A percentile compares a stretch with the other conserved stretches of the same genome.
phyloP scores from a whole-genome alignment of 2,797 vertebrate genomes.

The Sebastes hubbsi region DNA sequence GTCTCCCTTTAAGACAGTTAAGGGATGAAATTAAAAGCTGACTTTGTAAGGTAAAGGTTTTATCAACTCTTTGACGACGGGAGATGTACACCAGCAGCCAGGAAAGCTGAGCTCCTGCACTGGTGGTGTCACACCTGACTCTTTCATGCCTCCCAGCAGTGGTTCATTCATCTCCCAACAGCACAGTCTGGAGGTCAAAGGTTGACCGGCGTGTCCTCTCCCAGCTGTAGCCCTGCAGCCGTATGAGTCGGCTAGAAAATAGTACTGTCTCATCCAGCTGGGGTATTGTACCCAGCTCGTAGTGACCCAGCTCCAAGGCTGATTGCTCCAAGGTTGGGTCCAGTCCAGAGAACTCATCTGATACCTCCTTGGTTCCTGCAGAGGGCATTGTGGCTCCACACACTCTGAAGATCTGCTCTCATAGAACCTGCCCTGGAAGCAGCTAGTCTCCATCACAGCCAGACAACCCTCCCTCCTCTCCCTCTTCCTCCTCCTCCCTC shows the following conservation, averaged over 20 bases:
- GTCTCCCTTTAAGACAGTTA: neutral
- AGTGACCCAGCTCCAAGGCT: conserved; percentile 3
- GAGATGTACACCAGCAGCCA: conserved; percentile 24
- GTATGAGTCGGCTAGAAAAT: neutral
- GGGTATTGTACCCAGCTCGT: neutral
- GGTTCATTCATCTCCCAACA: neutral
- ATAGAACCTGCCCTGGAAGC: neutral
- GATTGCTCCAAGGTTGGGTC: neutral
- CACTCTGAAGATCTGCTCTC: neutral
- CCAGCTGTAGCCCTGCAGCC: neutral
- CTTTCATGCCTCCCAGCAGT: neutral
- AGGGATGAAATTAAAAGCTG: neutral
- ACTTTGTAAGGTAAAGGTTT: neutral
- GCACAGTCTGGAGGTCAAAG: conserved; percentile 6
- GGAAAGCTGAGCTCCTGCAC: neutral
- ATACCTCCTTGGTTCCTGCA: conserved; percentile 37
- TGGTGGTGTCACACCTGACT: conserved; percentile 20
- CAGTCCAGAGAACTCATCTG: conserved; percentile 7
- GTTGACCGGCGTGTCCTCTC: neutral
- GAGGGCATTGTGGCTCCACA: conserved; percentile 40
- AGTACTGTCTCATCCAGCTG: neutral
- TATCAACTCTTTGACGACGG: conserved; percentile 3
- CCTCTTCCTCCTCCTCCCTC: conserved; percentile 46
- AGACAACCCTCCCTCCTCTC: conserved; percentile 25
- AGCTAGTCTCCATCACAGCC: conserved; percentile 18